phyloP scores from a whole-genome alignment of 1,140 invertebrate genomes.

The Drosophila oshimai region DNA sequence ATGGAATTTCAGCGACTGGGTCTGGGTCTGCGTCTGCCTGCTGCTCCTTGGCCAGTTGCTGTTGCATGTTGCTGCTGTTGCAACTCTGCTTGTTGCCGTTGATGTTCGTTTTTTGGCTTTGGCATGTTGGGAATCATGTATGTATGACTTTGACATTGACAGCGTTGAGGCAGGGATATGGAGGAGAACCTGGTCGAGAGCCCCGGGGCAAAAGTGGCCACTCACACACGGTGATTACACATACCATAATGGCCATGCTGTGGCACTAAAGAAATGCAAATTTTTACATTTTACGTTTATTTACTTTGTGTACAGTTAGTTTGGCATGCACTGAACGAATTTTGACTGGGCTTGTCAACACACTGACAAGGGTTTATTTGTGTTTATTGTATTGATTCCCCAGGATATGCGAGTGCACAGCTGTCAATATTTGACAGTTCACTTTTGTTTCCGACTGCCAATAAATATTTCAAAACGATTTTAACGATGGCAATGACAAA shows the following conservation, averaged over 20 bases:
- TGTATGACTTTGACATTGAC: conserved; percentile 78
- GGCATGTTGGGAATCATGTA: conserved; percentile 71
- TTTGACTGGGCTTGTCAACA: conserved; percentile 30
- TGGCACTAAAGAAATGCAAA: conserved; percentile 38
- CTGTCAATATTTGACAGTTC: conserved; percentile 40
- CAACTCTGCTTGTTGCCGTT: conserved; percentile 31
- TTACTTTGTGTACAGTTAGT: conserved; percentile 65
- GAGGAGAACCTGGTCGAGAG: conserved; percentile 2
- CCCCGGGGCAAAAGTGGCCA: neutral
- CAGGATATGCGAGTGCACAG: conserved; percentile 1
- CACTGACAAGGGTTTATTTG: conserved; percentile 30
- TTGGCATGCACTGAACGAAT: conserved; percentile 51
- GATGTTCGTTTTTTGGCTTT: conserved; percentile 59
- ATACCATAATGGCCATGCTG: conserved; percentile 23
- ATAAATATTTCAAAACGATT: conserved; percentile 26
- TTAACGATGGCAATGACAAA: conserved; percentile 7
- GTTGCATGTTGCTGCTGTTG: conserved; percentile 23
- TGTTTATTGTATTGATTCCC: conserved; percentile 20
- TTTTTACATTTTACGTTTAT: conserved; percentile 68
- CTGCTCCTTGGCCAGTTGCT: conserved; percentile 12
- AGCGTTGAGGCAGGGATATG: conserved; percentile 48
- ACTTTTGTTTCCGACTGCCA: conserved; percentile 32
- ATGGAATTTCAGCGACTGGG: conserved; percentile 59
- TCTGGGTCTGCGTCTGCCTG: neutral
- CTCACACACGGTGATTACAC: conserved; percentile 43